Evolutionary conservation across 2,113 vertebrate genomes (phyloP), one percentile per base, ranked within the genome.

Genomic region (Elgaria multicarinata): DNA sequence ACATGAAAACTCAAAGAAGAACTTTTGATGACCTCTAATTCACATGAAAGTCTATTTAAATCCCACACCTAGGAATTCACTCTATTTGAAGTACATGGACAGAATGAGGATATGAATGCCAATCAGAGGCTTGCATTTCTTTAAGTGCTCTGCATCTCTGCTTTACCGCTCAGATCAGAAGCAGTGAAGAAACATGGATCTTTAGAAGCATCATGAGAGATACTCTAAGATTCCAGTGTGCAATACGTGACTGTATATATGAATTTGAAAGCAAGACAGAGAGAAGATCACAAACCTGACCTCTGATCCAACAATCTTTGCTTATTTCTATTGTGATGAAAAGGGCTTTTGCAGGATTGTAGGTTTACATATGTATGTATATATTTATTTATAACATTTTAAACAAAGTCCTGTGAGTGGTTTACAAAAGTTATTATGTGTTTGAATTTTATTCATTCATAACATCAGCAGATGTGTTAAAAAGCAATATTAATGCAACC

Each of bases 301-400:
- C 9, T 69, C 10, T 0, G 0, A 89, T 67, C n/a, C 74, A 33
- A 3, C 42, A 20, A 33, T n/a, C 33, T 20, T 24, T 4, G 58
- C 78, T 80, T 22, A 7, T 36, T 42, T 8, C 39, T 1, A 13
- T 3, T 79, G 28, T 33, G 77, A 33, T 53, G 31, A 55, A n/a
- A 79, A 79, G 14, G 50, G 39, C 58, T 44, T 46, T 83, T 67
- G n/a, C 31, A 26, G 58, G 58, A 83, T 28, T 42, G 81, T 44
- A 44, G 39, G 4, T 16, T 83, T 82, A 14, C 3, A 58, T 64
- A 26, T 62, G 4, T 39, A 3, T 71, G 6, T 33, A 13, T 71
- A 9, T 71, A 33, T 71, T n/a, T 33, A 71, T 71, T 71, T 20
- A 36, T 33, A 24, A 58, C 55, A 58, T 58, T 62, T 62, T 62